Base-by-base conservation (phyloP, 2,888 invertebrate genomes). In the Drosophila kanekoi region DNA sequence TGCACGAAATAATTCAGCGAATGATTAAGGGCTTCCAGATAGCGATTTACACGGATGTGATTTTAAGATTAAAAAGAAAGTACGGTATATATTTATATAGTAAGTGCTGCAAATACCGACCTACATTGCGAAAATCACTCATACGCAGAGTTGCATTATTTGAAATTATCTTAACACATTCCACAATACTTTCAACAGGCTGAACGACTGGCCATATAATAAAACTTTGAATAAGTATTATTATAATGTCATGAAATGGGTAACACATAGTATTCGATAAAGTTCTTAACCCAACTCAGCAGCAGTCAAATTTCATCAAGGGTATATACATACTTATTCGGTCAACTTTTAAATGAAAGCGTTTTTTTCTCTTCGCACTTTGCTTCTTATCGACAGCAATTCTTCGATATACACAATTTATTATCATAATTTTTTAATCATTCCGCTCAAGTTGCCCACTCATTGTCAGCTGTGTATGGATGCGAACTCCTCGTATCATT, bases 341-440 rank as follows among this genome's bases (percentile, higher is more conserved):
- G 28, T 8, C 8, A 28, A 28, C 35, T 13, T 35, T 33, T 48
- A 11, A 14, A 23, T 40, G 6, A 0, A 18, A 41, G 32, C 32
- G 20, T 20, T 32, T 20, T 51, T 60, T 2, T 23, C 10, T 33
- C 10, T 32, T 43, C 28, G 28, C 6, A 28, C 47, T 47, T 47
- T 18, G n/a, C 3, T 32, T 38, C 47, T 38, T 48, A 20, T 41
- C n/a, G 28, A 20, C 47, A 28, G 47, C 32, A 33, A 11, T 23
- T 32, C 16, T 60, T 51, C 14, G 6, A 14, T 14, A 9, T n/a
- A 20, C 16, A 37, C 18, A 48, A 62, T 62, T 48, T 43, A 62
- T 62, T 48, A 48, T 62, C 20, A 54, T 54, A 52, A 63, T 59
- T 52, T 68, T 47, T 53, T 52, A 72, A 61, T 66, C 51, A 58